These are phyloP conservation scores for Ptilodon capucinus DNA, from an alignment of 2,888 invertebrate genomes.

Conservation along the genomic window DNA sequence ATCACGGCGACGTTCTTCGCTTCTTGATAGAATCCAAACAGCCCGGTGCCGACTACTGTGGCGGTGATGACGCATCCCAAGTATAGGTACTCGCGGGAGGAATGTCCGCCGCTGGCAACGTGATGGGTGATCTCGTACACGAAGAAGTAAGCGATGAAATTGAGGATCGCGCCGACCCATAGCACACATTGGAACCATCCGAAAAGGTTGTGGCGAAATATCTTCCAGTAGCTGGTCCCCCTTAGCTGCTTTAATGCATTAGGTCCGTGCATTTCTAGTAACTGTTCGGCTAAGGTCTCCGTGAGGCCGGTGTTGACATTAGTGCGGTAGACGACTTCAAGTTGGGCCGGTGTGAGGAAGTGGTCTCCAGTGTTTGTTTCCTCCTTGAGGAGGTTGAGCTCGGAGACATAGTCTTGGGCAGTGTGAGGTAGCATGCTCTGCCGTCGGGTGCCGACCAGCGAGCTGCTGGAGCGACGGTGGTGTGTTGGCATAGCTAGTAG, in stretches of 20 bases:
- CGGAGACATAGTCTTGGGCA: slow-evolving; percentile 29
- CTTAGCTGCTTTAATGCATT: slow-evolving; percentile 84
- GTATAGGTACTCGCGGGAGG: slow-evolving; percentile 66
- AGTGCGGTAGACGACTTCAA: slow-evolving; percentile 71
- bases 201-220: slow-evolving; percentile 86
- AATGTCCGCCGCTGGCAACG: slow-evolving; percentile 40
- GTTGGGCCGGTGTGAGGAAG: slow-evolving; percentile 65
- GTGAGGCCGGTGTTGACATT: slow-evolving; percentile 78
- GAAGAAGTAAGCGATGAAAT: slow-evolving; percentile 80
- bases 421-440: slow-evolving; percentile 33
- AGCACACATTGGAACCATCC: slow-evolving; percentile 88
- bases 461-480: slow-evolving; percentile 43
- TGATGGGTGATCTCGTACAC: slow-evolving; percentile 18
- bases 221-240: slow-evolving; percentile 84
- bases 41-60: slow-evolving; percentile 74
- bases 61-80: slow-evolving; percentile 62
- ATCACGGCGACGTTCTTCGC: slow-evolving; percentile 89
- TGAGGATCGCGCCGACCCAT: slow-evolving; percentile 85
- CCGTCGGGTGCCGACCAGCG: slow-evolving; percentile 35
- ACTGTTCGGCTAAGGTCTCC: slow-evolving; percentile 74
- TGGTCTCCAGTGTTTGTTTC: slow-evolving; percentile 71
- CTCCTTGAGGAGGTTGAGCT: slow-evolving; percentile 60
- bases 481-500: slow-evolving; percentile 44
- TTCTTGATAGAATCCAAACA: slow-evolving; percentile 83
- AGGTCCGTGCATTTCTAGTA: slow-evolving; percentile 81